Conservation (phyloP, 1,140 invertebrate genomes). For the Lepidostoma basale region DNA sequence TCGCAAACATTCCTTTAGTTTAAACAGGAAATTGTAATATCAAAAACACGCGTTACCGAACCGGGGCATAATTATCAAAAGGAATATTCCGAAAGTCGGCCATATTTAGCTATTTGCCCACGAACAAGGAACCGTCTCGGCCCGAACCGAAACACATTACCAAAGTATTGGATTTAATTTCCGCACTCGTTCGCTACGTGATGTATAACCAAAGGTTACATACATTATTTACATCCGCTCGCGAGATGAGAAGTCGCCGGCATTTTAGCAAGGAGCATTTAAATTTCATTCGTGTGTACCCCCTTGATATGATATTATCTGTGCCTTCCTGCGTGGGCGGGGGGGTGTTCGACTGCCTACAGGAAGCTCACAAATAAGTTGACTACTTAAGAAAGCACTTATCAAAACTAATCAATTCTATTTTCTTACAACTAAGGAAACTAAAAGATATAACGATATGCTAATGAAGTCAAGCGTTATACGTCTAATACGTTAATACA, state of each 20-base stretch:
- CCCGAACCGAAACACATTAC: constrained; percentile 44
- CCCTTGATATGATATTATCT: constrained; percentile 23
- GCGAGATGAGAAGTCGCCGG: constrained; percentile 18
- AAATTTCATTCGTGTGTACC: constrained; percentile 24
- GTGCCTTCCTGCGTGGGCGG: neutral
- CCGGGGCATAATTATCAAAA: constrained; percentile 24
- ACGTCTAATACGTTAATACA: no score
- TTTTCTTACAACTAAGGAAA: no score
- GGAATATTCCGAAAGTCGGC: constrained; percentile 24
- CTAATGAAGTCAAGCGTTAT: no score
- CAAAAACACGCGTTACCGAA: constrained; percentile 21
- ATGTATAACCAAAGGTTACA: constrained; percentile 44
- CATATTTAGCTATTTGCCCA: constrained; percentile 32
- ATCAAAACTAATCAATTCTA: no score
- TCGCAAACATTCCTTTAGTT: constrained; percentile 17
- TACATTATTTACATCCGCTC: constrained; percentile 46
- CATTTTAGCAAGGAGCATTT: constrained; percentile 18
- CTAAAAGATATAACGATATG: no score
- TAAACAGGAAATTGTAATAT: constrained; percentile 27
- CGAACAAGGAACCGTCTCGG: constrained; percentile 27
- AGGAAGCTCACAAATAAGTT: neutral
- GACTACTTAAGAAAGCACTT: no score
- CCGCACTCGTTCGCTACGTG: constrained; percentile 41
- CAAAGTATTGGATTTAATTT: constrained; percentile 47
- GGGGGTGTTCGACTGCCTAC: neutral